These are phyloP conservation scores for Cheilosia scutellata DNA, from an alignment of 2,888 invertebrate genomes.

Conservation along the genomic window DNA sequence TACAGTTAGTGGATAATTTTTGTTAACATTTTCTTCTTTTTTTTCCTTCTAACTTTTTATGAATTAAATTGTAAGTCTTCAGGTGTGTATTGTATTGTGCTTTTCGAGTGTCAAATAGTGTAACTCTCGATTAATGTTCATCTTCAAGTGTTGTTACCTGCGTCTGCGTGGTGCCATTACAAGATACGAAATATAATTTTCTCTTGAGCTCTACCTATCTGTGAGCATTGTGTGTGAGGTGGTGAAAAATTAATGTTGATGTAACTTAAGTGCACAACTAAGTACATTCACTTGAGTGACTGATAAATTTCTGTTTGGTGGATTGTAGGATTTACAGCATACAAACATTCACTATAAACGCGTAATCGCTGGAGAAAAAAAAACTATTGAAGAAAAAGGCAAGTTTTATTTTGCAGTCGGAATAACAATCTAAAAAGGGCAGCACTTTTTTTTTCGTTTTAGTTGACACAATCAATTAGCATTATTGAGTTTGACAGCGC, in stretches of 20 bases:
- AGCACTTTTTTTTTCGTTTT: slow-evolving; percentile 1
- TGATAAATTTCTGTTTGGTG: slow-evolving; percentile 65
- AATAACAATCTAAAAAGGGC: slow-evolving; percentile 38
- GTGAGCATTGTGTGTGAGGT: slow-evolving; percentile 32
- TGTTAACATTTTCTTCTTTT: slow-evolving; percentile 11
- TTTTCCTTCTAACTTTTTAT: slow-evolving; percentile 19
- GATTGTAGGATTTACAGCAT: slow-evolving; percentile 52
- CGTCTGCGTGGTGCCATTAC: slow-evolving; percentile 52
- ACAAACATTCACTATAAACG: slow-evolving; percentile 37
- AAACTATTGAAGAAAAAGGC: slow-evolving; percentile 49
- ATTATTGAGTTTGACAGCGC: slow-evolving; percentile 39
- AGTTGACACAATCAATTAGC: slow-evolving; percentile 41
- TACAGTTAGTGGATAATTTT: slow-evolving; percentile 6
- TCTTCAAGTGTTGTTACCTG: slow-evolving; percentile 33
- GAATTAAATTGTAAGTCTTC: slow-evolving; percentile 55
- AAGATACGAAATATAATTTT: slow-evolving; percentile 56
- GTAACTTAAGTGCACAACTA: slow-evolving; percentile 67
- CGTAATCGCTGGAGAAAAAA: slow-evolving; percentile 23
- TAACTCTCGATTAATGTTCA: slow-evolving; percentile 54
- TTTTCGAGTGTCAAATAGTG: slow-evolving; percentile 65
- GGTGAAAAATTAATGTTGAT: slow-evolving; percentile 59
- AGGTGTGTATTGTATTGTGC: slow-evolving; percentile 40
- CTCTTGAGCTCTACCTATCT: slow-evolving; percentile 38
- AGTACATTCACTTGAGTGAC: slow-evolving; percentile 69
- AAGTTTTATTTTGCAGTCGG: slow-evolving; percentile 54